Evolutionary conservation across 1,140 invertebrate genomes (phyloP), one percentile per base, ranked within the genome.

Genomic region (Dufourea novaeangliae): DNA sequence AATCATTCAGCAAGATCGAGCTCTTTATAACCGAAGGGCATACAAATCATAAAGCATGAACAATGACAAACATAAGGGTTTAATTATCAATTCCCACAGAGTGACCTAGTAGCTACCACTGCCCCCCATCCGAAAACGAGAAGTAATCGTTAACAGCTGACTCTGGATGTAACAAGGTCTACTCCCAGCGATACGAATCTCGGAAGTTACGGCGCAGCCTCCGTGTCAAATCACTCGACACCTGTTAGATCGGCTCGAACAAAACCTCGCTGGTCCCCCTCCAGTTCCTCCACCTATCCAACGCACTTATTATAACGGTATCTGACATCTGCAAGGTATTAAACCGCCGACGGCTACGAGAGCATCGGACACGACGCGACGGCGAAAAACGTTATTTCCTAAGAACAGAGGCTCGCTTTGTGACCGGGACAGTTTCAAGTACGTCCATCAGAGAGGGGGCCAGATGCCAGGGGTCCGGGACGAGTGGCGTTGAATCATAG

Each of bases 401-500:
- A 75, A 81, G 82, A 78, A 78, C 67, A 84, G 76, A 63, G 56
- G 20, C 50, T 44, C 64, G 76, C 83, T 85, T 82, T 79, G 87
- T 86, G 78, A 82, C 10, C 70, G 72, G 61, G 82, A 82, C 83
- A 79, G 70, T 75, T 82, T 82, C 54, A 70, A 85, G 84, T 84
- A 79, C 78, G 82, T 74, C 80, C 79, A 80, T 84, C 86, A 75
- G 54, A 69, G 69, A 80, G 67, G 78, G 70, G n/a, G n/a, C n/a
- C 88, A 89, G 87, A 89, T 88, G 88, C 86, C 76, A 74, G 80
- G 78, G 88, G 73, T 84, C 83, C 87, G 84, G 83, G 59, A 75
- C 87, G 86, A 88, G 83, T 88, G 87, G 68, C 81, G 84, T 87
- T 88, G 87, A 89, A 89, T 89, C 88, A 88, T 88, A 89, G 86